Conservation (phyloP, 2,797 vertebrate genomes). For the Myotis myotis region DNA sequence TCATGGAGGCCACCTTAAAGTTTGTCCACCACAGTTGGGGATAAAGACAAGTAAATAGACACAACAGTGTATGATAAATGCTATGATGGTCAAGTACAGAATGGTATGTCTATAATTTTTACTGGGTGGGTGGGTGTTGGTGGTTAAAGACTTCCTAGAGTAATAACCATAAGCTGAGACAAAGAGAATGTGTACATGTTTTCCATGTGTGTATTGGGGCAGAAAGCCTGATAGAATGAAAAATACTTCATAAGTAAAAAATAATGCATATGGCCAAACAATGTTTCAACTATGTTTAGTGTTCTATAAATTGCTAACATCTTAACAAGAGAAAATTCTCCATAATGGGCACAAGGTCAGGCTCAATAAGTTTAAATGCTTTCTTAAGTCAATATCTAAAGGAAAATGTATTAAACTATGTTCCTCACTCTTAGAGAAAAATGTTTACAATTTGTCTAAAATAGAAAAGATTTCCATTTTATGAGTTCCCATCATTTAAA, state of each 20-base stretch:
- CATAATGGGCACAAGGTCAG: not conserved
- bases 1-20: not conserved
- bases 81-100: not conserved
- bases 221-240: conserved; percentile 3
- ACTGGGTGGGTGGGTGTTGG: not conserved
- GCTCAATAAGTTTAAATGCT: conserved; percentile 2
- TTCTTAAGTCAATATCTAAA: conserved; percentile 40
- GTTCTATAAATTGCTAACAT: not conserved
- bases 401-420: conserved; percentile 20
- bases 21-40: not conserved
- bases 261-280: not conserved
- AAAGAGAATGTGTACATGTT: not conserved
- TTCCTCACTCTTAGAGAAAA: not conserved
- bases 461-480: conserved; percentile 52
- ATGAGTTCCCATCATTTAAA: conserved; percentile 8
- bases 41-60: not conserved
- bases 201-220: not conserved
- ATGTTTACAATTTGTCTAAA: not conserved
- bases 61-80: not conserved
- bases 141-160: not conserved
- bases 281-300: conserved; percentile 37
- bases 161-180: not conserved
- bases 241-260: not conserved
- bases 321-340: conserved; percentile 27
- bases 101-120: not conserved